Evolutionary conservation across 2,797 vertebrate species (phyloP).

Genomic region (Urosaurus nigricauda): DNA sequence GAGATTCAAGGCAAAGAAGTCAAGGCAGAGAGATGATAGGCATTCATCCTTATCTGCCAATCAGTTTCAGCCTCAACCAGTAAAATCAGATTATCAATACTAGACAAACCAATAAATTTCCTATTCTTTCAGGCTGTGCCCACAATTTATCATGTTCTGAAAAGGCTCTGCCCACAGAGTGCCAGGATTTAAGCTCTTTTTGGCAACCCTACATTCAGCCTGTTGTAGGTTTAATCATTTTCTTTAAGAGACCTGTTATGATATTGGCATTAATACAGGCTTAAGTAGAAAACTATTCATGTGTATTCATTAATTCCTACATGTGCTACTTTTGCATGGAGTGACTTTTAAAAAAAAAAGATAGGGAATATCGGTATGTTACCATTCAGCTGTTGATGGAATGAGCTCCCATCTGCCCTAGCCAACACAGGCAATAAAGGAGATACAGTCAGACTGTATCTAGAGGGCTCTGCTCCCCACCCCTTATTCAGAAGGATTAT

Average conservation of each 20-base stretch:
- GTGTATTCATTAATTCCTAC: not conserved
- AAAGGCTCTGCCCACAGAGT: not conserved
- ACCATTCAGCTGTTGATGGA: no score
- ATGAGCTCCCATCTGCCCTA: no score
- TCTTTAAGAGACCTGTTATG: not conserved
- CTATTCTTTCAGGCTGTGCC: not conserved
- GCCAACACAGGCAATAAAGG: no score
- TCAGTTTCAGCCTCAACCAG: not conserved
- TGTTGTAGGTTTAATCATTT: no score
- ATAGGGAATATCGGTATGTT: no score
- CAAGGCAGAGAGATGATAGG: not conserved
- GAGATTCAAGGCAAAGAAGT: not conserved
- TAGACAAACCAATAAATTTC: not conserved
- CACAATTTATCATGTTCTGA: not conserved
- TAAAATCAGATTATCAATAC: not conserved
- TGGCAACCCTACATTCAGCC: not conserved
- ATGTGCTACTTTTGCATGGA: not conserved
- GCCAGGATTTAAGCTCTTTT: not conserved
- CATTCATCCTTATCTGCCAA: not conserved
- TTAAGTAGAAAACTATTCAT: conserved; percentile 10
- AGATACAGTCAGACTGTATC: no score
- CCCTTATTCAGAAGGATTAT: not conserved
- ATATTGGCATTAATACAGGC: not conserved
- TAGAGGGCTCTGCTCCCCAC: no score
- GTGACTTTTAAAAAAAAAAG: no score